These are phyloP conservation scores for Agrochola circellaris DNA, from an alignment of 2,888 invertebrate genomes.

Conservation along the genomic window DNA sequence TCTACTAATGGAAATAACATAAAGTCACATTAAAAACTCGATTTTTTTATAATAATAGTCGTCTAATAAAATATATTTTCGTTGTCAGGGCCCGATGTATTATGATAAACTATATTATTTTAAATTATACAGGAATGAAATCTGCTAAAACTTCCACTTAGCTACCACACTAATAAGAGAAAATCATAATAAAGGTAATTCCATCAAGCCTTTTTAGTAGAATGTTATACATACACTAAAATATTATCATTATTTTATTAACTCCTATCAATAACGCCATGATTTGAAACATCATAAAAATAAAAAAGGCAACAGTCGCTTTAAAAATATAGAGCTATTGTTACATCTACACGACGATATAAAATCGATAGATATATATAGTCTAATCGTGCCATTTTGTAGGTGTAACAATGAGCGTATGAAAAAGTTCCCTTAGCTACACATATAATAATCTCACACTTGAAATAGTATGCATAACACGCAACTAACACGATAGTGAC, in stretches of 20 bases:
- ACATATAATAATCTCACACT: slow-evolving; percentile 78
- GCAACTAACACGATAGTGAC: slow-evolving; percentile 62
- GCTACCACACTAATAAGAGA: slow-evolving; percentile 67
- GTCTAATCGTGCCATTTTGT: slow-evolving; percentile 34
- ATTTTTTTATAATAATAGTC: slow-evolving; percentile 33
- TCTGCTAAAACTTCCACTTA: slow-evolving; percentile 63
- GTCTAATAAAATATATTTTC: slow-evolving; percentile 68
- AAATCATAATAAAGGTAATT: slow-evolving; percentile 76
- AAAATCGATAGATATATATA: slow-evolving; percentile 5
- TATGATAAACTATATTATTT: slow-evolving; percentile 59
- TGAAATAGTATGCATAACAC: slow-evolving; percentile 58
- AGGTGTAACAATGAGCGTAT: slow-evolving; percentile 73
- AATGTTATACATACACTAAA: slow-evolving; percentile 72
- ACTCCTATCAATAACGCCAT: slow-evolving; percentile 73
- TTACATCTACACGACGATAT: slow-evolving; percentile 72
- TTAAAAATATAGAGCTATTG: slow-evolving; percentile 70
- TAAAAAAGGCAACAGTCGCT: slow-evolving; percentile 83
- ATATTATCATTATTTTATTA: slow-evolving; percentile 70
- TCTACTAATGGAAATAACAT: slow-evolving; percentile 40
- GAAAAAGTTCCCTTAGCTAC: slow-evolving; percentile 74
- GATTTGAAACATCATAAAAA: slow-evolving; percentile 78
- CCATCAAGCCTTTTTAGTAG: slow-evolving; percentile 71
- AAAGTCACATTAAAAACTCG: slow-evolving; percentile 28
- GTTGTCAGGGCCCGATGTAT: slow-evolving; percentile 75
- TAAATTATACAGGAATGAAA: slow-evolving; percentile 72